Conservation (phyloP, 2,113 vertebrate genomes). For the Plestiodon gilberti region DNA sequence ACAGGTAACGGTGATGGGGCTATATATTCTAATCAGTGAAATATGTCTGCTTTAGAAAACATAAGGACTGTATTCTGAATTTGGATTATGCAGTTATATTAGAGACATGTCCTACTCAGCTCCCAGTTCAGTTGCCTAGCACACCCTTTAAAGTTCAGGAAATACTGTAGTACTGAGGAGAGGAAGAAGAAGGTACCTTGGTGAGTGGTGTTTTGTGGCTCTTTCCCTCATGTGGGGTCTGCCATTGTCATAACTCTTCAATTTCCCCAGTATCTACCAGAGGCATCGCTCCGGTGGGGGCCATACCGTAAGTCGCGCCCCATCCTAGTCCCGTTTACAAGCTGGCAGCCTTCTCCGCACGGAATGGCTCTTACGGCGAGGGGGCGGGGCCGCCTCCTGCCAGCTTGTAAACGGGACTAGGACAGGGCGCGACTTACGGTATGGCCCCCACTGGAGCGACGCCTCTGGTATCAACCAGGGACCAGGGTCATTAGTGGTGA, state of each 20-base stretch:
- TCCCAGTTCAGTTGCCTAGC: background rate
- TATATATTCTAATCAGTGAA: constrained; percentile 57
- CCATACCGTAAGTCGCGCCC: no score
- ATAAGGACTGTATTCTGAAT: background rate
- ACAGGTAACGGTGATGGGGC: constrained; percentile 55
- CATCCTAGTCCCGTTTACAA: no score
- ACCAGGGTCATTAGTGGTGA: background rate
- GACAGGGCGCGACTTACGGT: no score
- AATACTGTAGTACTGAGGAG: background rate
- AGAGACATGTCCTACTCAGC: background rate
- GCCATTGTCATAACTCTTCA: background rate
- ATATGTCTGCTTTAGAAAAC: constrained; percentile 49
- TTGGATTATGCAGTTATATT: background rate
- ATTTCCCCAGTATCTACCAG: background rate
- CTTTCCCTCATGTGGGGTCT: no score
- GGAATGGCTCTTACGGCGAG: no score
- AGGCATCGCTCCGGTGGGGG: no score
- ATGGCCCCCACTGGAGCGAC: no score
- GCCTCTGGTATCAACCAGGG: no score
- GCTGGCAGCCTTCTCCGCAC: no score
- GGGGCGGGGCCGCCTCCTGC: no score
- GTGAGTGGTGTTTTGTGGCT: background rate
- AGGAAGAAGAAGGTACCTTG: background rate
- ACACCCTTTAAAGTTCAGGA: background rate
- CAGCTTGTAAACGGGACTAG: no score